Base-by-base conservation (phyloP, 2,888 invertebrate genomes). In the Andrena fulva region DNA sequence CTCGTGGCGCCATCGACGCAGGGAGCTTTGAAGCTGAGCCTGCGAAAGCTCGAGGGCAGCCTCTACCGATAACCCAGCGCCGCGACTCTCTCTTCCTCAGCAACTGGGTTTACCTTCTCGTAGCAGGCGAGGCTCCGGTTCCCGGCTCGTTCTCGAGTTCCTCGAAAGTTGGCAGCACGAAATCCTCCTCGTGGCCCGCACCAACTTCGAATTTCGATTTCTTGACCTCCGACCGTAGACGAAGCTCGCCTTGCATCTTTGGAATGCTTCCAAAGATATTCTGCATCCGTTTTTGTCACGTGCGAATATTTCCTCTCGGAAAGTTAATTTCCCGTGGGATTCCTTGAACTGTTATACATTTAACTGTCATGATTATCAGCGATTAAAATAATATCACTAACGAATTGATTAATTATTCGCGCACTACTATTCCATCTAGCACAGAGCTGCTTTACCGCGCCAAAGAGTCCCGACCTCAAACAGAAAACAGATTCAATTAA, bases 151-250 rank as follows among this genome's bases (percentile, higher is more conserved):
- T 87, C 69, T 12, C 27, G 10, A 4, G 54, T 3, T 29, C 42
- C 56, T 69, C 81, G 81, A 66, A 35, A 73, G 87, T 68, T 84
- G 87, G 87, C 87, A 87, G 87, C 87, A 87, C 87, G 59, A 80
- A 60, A 35, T 67, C 35, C 16, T 35, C 12, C 70, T 56, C 20
- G 31, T 3, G 24, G 12, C n/a, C 1, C 16, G 52, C 12, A 12
- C 60, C 12, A 24, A 56, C 24, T 56, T 20, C 4, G 10, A 10
- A 56, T 56, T 52, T 20, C 7, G 5, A 20, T 52, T 8, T 52
- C 20, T n/a, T 52, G 0, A 20, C n/a, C 52, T 20, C 8, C 20
- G 52, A 42, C 12, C 12, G 16, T 42, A 16, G 42, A 16, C 12
- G 42, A 42, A 42, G 16, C 42, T 16, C 42, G 42, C 42, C 5